Evolutionary conservation across 2,113 vertebrate genomes (phyloP), one percentile per base, ranked within the genome.

Genomic region (Entelurus aequoreus): DNA sequence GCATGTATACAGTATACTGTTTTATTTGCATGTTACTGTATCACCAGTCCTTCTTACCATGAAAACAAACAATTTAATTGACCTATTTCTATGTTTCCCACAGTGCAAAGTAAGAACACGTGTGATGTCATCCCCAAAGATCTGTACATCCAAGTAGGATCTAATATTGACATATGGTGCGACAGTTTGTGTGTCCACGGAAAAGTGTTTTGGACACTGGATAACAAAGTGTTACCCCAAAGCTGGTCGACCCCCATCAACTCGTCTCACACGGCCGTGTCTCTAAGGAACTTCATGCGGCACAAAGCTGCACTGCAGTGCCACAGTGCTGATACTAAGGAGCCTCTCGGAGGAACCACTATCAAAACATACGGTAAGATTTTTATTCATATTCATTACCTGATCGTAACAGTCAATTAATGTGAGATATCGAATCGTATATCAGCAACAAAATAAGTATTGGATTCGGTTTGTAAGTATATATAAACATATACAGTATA

Each of bases 311-410:
- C 11, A 0, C 0, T 88, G 42, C 0, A 61, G 55, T 88, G 87
- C 62, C 59, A 60, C 48, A 77, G 19, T 15, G 21, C 5, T 2
- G 4, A 21, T 0, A 75, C 36, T 3, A 1, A 60, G 0, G 57
- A 66, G 0, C 3, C 81, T 44, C 14, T 87, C 0, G 83, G 76
- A 19, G 87, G 87, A 48, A 74, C 71, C 68, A 73, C 1, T n/a
- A 65, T 88, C 54, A 54, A 0, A 44, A 73, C 76, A 5, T 86
- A 83, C 60, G 48, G 87, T 88, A 74, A 84, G 80, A 54, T 37
- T 1, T 54, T 28, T 54, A 35, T 55, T 36, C 2, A 4, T 62
- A 0, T 12, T 54, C 62, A 2, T 36, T 28, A 28, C 28, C 28
- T 28, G 28, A 28, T 28, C 28, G 28, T 28, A 28, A 28, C 1